Base-by-base conservation (phyloP, 2,888 invertebrate species). In the Pogonocherus hispidulus region DNA sequence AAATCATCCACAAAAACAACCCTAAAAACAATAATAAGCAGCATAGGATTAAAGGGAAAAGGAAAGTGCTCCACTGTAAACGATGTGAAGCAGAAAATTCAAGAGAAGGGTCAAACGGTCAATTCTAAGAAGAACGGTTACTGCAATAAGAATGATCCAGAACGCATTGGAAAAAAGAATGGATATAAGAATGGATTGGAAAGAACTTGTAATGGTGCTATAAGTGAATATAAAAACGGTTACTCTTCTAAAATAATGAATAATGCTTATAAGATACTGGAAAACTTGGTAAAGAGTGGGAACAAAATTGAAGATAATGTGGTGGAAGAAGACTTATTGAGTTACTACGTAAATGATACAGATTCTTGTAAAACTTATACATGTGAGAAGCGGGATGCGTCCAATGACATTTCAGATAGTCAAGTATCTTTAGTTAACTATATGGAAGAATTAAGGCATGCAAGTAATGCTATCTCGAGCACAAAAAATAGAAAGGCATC, bases 361-460 rank as follows among this genome's bases (percentile, higher is more conserved):
- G 47, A 63, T 3, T 65, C 67, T 8, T 63, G 51, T 23, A 32
- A 20, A 52, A 22, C 54, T 2, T 46, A 51, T 22, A 35, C 20
- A n/a, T 32, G 35, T 16, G 54, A 56, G 22, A 44, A 44, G 14
- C 32, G 3, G 9, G 52, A 60, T 16, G 46, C 32, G 14, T 11
- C 54, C 14, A 35, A 69, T 47, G 73, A 76, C 5, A 23, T 69
- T 27, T 71, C 76, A 3, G 77, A 68, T 3, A 84, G 84, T 69
- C 81, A 81, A 63, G 73, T 77, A 19, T 84, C 84, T 16, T 73
- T 84, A 51, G 78, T 79, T 62, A 76, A 82, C 57, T 83, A 81
- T 69, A 81, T 84, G 79, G 80, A 82, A 67, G 81, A 81, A 69
- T 70, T 84, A 51, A 79, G 80, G 69, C 66, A 67, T 32, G 66